Base-by-base conservation (phyloP, 2,113 vertebrate genomes). In the Ceuthmochares aereus region DNA sequence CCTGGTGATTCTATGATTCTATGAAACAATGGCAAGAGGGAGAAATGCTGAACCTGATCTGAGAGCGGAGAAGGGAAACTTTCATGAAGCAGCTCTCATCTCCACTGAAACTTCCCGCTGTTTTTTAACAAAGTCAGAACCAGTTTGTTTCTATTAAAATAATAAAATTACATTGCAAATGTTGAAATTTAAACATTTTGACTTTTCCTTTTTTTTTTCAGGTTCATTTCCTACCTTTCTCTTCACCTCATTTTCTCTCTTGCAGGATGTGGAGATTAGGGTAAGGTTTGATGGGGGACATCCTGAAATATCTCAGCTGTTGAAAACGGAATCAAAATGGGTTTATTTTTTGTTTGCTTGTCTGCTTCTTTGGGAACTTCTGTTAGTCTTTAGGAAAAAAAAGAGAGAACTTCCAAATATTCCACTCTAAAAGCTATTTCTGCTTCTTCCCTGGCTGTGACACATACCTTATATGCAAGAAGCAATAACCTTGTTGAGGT, bases 61-160 rank as follows among this genome's bases (percentile, higher is more conserved):
- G 25, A 62, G 6, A 72, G 30, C n/a, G 75, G 59, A 26, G 51
- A 34, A 37, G 25, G 27, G 56, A 76, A 88, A 72, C 13, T 79
- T 23, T 30, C 25, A 5, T 2, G 6, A 36, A 34, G 32, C 9
- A 54, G 30, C 10, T 63, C 23, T 22, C 1, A 0, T 54, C 14
- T 68, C n/a, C 3, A 3, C 19, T 15, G 14, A 70, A 94, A 30
- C 34, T 45, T 64, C 11, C 32, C 63, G 40, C 26, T 79, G 21
- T 32, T 62, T 83, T 67, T 69, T 8, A 51, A 25, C n/a, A 14
- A 32, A 64, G n/a, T 58, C 10, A 63, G 90, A 85, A 23, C 7
- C 5, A 36, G 5, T 52, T 89, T 85, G 23, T 67, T 89, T 67
- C 34, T 56, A 18, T 72, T 51, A 55, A 45, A 72, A 66, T 34